Percentiles rank a stretch among this genome's conserved stretches.
These are phyloP conservation scores for Acanthosoma haemorrhoidale DNA, from an alignment of 2,888 invertebrate genomes.

Conservation along the genomic window DNA sequence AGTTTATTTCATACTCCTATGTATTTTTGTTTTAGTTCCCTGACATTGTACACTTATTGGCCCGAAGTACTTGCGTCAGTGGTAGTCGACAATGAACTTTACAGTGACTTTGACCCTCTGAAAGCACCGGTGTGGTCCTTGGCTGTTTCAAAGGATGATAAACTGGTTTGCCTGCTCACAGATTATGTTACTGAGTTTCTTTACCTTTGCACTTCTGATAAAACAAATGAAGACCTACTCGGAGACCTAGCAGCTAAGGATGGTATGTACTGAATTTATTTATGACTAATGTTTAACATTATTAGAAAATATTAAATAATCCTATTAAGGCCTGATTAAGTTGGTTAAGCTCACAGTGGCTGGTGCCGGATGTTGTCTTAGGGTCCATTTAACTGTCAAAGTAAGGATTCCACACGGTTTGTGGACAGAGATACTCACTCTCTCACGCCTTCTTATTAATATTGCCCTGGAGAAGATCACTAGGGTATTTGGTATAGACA, in stretches of 20 bases:
- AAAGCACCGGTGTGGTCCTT: slow-evolving; percentile 74
- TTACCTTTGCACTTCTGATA: slow-evolving; percentile 51
- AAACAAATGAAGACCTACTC: slow-evolving; percentile 51
- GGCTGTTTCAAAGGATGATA: slow-evolving; percentile 59
- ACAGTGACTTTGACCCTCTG: slow-evolving; percentile 80
- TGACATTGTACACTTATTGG: slow-evolving; percentile 60
- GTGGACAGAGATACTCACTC: too few species aligned
- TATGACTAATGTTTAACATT: not conserved
- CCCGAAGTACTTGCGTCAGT: slow-evolving; percentile 76
- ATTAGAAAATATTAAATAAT: too few species aligned
- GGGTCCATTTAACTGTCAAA: too few species aligned
- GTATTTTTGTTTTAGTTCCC: slow-evolving; percentile 16
- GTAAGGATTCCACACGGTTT: too few species aligned
- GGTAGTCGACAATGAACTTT: slow-evolving; percentile 79
- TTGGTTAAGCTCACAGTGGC: too few species aligned
- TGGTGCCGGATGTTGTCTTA: too few species aligned
- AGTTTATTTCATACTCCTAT: too few species aligned
- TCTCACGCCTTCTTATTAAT: too few species aligned
- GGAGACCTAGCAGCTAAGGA: slow-evolving; percentile 48
- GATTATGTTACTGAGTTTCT: slow-evolving; percentile 69
- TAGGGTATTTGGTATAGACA: too few species aligned
- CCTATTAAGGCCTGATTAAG: too few species aligned
- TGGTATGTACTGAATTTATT: slow-evolving; percentile 16
- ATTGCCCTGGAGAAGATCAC: too few species aligned
- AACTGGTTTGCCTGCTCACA: slow-evolving; percentile 68